Evolutionary conservation across 2,797 vertebrate genomes (phyloP).

Genomic region (Strix occidentalis): DNA sequence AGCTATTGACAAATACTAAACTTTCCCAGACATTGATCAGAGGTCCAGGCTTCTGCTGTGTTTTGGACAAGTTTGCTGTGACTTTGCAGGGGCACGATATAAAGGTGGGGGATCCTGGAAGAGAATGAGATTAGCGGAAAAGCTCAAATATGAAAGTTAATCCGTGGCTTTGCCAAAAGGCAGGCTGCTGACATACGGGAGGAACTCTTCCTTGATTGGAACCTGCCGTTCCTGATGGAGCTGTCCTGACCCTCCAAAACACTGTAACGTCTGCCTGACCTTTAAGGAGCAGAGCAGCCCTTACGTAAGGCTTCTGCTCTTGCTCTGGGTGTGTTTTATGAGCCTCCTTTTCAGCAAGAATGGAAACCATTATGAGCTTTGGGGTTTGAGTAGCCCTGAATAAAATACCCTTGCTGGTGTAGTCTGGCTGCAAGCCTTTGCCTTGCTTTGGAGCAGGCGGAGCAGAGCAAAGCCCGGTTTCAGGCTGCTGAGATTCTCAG

Average conservation of each 20-base stretch:
- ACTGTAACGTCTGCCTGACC: not conserved
- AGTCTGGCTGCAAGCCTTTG: not conserved
- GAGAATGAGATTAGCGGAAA: not conserved
- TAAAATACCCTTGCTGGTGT: not conserved
- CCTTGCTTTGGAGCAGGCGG: not conserved
- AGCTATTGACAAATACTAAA: not conserved
- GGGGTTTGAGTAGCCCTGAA: not conserved
- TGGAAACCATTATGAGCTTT: not conserved
- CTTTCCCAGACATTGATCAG: fast-evolving
- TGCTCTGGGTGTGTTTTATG: not conserved
- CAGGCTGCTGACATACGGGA: not conserved
- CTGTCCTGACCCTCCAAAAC: not conserved
- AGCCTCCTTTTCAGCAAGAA: not conserved
- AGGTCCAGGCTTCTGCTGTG: not conserved
- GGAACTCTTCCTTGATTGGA: not conserved
- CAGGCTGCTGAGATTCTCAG: not conserved
- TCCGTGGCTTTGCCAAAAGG: not conserved
- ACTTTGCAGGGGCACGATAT: not conserved
- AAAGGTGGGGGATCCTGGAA: not conserved
- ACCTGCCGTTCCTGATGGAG: not conserved
- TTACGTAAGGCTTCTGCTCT: not conserved
- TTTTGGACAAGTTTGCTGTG: not conserved
- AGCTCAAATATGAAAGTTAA: not conserved
- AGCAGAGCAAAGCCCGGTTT: not conserved
- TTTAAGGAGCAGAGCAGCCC: not conserved